A percentile compares a stretch with the other conserved stretches of the same genome.
These are phyloP conservation scores for Oryzias javanicus DNA, from an alignment of 2,113 vertebrate species.

Conservation along the genomic window DNA sequence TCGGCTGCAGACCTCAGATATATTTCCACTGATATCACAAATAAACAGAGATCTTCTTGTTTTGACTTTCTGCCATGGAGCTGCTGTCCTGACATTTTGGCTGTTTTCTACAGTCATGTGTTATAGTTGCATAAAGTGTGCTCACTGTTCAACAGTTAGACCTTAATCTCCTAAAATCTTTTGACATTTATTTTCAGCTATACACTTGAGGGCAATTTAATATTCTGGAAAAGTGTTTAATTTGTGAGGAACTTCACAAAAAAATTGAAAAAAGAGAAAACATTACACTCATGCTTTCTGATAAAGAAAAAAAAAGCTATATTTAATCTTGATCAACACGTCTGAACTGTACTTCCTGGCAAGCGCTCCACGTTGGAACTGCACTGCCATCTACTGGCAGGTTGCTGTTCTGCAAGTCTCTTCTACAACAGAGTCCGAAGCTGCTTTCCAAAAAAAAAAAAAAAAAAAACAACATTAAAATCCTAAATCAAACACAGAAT, in stretches of 20 bases:
- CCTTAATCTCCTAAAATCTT: conserved; percentile 1
- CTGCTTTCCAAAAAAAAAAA: no score
- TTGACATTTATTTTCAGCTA: no score
- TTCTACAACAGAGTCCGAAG: no score
- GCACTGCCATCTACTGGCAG: conserved; percentile 68
- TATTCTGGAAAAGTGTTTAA: no score
- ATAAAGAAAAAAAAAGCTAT: no score
- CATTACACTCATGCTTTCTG: no score
- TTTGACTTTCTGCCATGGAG: conserved; percentile 25
- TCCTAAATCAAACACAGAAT: no score
- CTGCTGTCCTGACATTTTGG: conserved; percentile 6
- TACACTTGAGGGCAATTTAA: no score
- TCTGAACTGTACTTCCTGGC: neutral
- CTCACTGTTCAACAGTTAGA: conserved; percentile 26
- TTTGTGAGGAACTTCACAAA: no score
- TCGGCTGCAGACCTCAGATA: conserved; percentile 25
- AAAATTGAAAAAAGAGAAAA: no score
- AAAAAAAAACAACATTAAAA: no score
- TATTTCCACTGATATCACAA: conserved; percentile 30
- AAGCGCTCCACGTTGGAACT: conserved; percentile 6
- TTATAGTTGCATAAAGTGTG: conserved; percentile 28
- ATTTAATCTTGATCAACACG: no score
- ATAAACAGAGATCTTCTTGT: conserved; percentile 55
- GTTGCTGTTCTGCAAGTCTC: neutral
- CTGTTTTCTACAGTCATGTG: conserved; percentile 39